Conservation (phyloP, 2,888 invertebrate species). For the Brachylomia viminalis region DNA sequence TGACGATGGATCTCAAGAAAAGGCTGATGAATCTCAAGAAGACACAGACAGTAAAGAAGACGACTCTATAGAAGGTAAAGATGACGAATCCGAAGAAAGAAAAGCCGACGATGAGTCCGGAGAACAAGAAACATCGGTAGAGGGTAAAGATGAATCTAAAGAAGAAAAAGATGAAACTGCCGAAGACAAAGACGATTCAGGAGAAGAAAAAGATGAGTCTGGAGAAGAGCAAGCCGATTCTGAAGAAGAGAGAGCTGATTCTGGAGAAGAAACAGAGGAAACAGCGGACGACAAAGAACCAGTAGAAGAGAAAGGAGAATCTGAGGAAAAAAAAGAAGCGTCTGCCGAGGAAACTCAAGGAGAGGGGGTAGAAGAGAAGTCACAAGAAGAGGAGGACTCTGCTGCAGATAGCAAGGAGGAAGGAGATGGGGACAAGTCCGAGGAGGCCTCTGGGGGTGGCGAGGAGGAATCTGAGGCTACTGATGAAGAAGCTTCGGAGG, state of each 20-base stretch:
- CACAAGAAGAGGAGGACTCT: constrained; percentile 66
- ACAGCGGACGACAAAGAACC: constrained; percentile 72
- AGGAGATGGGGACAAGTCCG: constrained; percentile 69
- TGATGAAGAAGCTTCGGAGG: constrained; percentile 65
- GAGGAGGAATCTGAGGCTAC: constrained; percentile 72
- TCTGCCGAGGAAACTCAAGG: constrained; percentile 71
- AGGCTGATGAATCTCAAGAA: constrained; percentile 78
- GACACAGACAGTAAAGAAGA: constrained; percentile 65
- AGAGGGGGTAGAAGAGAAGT: constrained; percentile 67
- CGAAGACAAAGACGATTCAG: constrained; percentile 78
- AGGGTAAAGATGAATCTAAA: constrained; percentile 66
- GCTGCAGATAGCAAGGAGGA: constrained; percentile 63
- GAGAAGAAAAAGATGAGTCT: constrained; percentile 74
- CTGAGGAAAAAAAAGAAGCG: constrained; percentile 73
- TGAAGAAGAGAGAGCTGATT: constrained; percentile 80
- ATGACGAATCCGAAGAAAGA: constrained; percentile 73
- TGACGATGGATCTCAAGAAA: constrained; percentile 87
- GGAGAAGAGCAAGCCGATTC: constrained; percentile 82
- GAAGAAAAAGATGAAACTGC: constrained; percentile 70
- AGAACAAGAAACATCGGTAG: constrained; percentile 74
- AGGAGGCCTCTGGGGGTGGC: constrained; percentile 71
- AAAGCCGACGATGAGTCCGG: constrained; percentile 78
- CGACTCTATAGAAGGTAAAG: constrained; percentile 70
- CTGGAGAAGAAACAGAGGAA: constrained; percentile 72
- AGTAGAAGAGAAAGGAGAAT: constrained; percentile 72